Conservation (phyloP, 2,797 vertebrate genomes). For the Xenops minutus region DNA sequence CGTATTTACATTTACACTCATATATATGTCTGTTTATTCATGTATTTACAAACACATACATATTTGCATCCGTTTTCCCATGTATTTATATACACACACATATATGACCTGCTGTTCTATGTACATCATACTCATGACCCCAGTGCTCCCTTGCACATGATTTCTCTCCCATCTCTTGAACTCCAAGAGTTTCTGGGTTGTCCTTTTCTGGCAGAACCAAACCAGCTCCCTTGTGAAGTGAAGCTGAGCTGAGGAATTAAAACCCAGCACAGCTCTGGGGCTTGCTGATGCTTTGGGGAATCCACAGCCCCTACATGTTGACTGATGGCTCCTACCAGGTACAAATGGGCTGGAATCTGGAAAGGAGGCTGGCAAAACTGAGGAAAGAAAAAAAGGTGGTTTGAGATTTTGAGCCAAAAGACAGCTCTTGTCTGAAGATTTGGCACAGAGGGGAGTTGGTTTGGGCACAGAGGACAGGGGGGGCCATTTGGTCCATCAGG, state of each 20-base stretch:
- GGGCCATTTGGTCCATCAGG: neutral
- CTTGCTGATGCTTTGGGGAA: neutral
- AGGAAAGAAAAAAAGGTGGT: accelerated
- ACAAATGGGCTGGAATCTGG: neutral
- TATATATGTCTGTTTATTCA: neutral
- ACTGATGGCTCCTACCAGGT: neutral
- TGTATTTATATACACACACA: neutral
- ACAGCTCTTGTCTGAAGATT: neutral
- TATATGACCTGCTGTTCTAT: no score
- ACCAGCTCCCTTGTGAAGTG: neutral
- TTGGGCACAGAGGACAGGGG: neutral
- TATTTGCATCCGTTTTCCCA: neutral
- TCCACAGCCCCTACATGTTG: accelerated
- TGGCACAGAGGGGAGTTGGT: neutral
- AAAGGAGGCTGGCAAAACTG: neutral
- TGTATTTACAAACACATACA: neutral
- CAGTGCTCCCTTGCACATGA: neutral
- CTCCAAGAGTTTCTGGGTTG: neutral
- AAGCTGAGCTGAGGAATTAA: neutral
- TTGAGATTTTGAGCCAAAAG: neutral
- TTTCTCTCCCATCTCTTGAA: neutral
- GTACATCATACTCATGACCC: neutral
- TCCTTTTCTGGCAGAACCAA: neutral
- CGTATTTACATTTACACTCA: no score
- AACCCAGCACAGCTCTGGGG: neutral